Base-by-base conservation (phyloP, 2,113 vertebrate genomes). In the Pollachius pollachius region DNA sequence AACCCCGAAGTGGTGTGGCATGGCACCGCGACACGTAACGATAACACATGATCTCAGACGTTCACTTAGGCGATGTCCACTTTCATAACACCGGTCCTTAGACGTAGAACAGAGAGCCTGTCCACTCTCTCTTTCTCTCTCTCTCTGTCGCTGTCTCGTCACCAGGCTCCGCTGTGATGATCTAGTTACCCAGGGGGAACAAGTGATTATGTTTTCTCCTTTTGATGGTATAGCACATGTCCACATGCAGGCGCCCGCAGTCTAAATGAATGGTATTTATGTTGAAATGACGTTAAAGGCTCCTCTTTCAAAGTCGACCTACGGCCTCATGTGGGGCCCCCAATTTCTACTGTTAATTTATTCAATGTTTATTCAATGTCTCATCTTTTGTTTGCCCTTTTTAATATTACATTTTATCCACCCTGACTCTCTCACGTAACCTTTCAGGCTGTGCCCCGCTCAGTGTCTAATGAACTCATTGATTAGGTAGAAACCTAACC, bases 241-340 rank as follows among this genome's bases (percentile, higher is more conserved):
- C 1, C 64, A 68, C 62, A 48, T 27, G 69, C 15, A 16, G 21
- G 18, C 64, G 73, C 34, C 19, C 61, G 30, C 64, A 64, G 65
- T 80, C 81, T 83, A 73, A 81, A 81, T 86, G 74, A 63, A 69
- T 58, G 61, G 62, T 54, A 21, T 37, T 17, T 57, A 37, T 18
- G 34, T n/a, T 18, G 41, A 62, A 21, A 67, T 77, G 64, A 80
- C 76, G 63, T 52, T 34, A 52, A 27, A 56, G 17, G 30, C 7
- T 64, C 41, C 59, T 70, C 18, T 69, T 62, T 62, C 18, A 59
- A 58, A 48, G 70, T 65, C 9, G 11, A 48, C 41, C 41, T 12
- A 48, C 12, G 9, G 41, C 41, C 8, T 48, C 5, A 48, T 48
- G 41, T 48, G 11, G 12, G 9, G 1, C 11, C 41, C 41, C 41